phyloP scores from a whole-genome alignment of 2,797 vertebrate genomes.

The Cossypha dichroa region DNA sequence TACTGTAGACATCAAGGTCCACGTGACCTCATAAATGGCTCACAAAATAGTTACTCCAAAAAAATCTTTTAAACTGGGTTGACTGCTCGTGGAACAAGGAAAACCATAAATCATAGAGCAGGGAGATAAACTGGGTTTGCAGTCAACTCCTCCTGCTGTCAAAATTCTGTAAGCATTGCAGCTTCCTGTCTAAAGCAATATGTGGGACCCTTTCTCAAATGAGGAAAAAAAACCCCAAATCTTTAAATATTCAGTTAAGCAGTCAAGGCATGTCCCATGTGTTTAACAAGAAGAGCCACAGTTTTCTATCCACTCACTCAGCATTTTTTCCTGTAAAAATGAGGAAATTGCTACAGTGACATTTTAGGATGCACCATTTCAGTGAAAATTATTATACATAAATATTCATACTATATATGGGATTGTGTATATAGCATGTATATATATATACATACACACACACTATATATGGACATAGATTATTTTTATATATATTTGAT shows the following conservation, averaged over 20 bases:
- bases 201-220: background rate
- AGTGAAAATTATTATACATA: background rate
- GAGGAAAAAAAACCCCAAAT: background rate
- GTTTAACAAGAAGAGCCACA: background rate
- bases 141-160: background rate
- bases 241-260: background rate
- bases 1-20: background rate
- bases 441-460: rapidly evolving
- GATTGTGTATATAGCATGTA: background rate
- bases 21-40: background rate
- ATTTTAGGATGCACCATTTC: background rate
- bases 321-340: background rate
- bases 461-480: background rate
- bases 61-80: background rate
- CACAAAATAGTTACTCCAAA: background rate
- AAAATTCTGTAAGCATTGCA: background rate
- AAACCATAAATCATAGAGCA: background rate
- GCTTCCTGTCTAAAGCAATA: background rate
- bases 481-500: background rate
- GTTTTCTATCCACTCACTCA: background rate
- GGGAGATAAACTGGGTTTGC: background rate
- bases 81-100: background rate
- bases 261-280: background rate
- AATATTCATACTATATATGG: background rate
- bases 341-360: background rate